Evolutionary conservation across 2,888 invertebrate genomes (phyloP).

Genomic region (Hecatera dysodea): DNA sequence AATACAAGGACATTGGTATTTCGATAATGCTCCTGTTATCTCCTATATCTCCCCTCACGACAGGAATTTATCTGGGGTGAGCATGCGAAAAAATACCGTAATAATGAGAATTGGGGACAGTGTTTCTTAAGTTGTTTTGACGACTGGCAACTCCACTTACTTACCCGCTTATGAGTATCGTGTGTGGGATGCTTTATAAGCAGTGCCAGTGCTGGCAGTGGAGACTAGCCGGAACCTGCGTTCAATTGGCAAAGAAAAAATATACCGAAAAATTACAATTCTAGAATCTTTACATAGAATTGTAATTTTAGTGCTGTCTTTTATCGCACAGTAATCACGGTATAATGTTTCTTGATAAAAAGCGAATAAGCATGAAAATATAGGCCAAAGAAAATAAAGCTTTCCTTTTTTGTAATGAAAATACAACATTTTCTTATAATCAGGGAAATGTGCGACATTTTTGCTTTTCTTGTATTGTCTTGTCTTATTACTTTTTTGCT

Average conservation of each 20-base stretch:
- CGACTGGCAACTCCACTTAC: constrained; percentile 62
- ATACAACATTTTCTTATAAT: constrained; percentile 17
- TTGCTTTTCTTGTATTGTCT: constrained; percentile 12
- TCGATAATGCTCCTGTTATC: constrained; percentile 89
- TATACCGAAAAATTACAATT: no score
- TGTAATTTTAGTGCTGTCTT: constrained; percentile 15
- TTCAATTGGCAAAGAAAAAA: constrained; percentile 44
- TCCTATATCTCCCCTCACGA: constrained; percentile 83
- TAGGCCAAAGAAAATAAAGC: constrained; percentile 3
- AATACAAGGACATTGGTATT: constrained; percentile 89
- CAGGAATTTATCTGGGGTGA: constrained; percentile 85
- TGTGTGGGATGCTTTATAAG: constrained; percentile 20
- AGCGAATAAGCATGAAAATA: constrained; percentile 1
- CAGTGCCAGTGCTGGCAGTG: constrained; percentile 1
- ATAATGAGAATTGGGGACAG: constrained; percentile 87
- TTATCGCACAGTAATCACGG: background rate
- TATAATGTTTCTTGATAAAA: constrained; percentile 26
- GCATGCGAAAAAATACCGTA: constrained; percentile 88
- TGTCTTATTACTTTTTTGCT: constrained; percentile 3
- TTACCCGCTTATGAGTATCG: constrained; percentile 36
- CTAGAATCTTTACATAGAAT: no score
- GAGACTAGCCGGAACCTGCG: constrained; percentile 8
- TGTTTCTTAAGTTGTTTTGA: constrained; percentile 73
- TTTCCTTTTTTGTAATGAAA: constrained; percentile 19
- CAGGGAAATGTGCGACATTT: constrained; percentile 9